These are phyloP conservation scores for Gnathonemus longibarbis DNA, from an alignment of 2,113 vertebrate species.

Conservation along the genomic window DNA sequence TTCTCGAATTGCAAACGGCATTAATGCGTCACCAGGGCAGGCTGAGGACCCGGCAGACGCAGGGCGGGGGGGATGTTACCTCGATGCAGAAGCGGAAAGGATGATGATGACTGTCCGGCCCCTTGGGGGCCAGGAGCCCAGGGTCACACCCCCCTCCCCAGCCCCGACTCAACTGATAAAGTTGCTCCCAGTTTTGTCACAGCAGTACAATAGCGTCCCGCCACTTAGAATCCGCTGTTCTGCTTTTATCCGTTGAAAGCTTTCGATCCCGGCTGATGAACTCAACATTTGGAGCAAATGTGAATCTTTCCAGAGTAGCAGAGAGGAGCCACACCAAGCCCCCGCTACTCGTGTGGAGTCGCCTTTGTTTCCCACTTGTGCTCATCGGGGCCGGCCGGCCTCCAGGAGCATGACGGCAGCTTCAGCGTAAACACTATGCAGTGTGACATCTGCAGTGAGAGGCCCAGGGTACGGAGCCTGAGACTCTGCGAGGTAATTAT, in stretches of 20 bases:
- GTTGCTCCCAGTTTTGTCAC: neutral
- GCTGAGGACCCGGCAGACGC: neutral
- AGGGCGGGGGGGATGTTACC: neutral
- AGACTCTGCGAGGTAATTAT: neutral
- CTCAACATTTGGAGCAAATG: neutral
- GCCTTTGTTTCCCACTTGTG: neutral
- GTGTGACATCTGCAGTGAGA: neutral
- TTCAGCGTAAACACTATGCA: neutral
- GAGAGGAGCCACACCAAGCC: neutral
- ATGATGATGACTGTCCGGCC: neutral
- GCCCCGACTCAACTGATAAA: neutral
- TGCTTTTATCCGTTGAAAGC: neutral
- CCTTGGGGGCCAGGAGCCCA: neutral
- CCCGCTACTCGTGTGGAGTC: neutral
- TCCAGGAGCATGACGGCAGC: neutral
- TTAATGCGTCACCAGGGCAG: neutral
- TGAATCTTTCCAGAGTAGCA: neutral
- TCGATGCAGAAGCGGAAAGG: neutral
- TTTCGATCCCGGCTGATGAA: neutral
- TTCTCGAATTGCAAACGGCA: conserved; percentile 14
- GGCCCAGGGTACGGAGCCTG: neutral
- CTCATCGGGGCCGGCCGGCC: neutral
- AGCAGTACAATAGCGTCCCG: neutral
- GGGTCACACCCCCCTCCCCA: neutral
- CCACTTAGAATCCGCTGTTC: neutral